These are phyloP conservation scores for Mactromeris polynyma DNA, from an alignment of 2,888 invertebrate species.

Conservation along the genomic window DNA sequence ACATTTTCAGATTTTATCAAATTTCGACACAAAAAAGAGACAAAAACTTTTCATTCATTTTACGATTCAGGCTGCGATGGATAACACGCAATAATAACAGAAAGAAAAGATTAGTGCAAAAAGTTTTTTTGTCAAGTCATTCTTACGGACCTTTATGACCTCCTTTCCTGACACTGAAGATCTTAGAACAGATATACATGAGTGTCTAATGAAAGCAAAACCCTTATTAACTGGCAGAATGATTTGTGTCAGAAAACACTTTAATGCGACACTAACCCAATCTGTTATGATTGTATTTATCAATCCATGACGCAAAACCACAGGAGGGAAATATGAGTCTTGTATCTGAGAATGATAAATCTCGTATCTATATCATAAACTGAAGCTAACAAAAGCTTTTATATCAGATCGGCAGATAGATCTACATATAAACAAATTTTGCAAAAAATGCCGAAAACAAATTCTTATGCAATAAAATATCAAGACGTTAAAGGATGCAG, in stretches of 20 bases:
- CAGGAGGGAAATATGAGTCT: not conserved
- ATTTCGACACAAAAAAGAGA: constrained; percentile 3
- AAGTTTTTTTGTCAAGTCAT: not conserved
- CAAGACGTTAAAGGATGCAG: too few relatives aligned
- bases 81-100: not conserved
- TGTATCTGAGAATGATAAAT: not conserved
- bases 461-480: too few relatives aligned
- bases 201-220: not conserved
- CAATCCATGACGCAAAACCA: not conserved
- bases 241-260: not conserved
- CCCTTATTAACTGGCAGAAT: not conserved
- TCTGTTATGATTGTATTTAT: not conserved
- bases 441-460: too few relatives aligned
- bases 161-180: not conserved
- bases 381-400: not conserved
- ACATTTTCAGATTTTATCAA: not conserved
- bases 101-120: not conserved
- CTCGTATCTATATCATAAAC: not conserved
- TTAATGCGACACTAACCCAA: too few relatives aligned
- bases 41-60: not conserved
- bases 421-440: too few relatives aligned
- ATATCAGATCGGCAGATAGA: not conserved
- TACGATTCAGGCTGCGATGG: not conserved
- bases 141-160: not conserved
- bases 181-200: not conserved